These are phyloP conservation scores for Triops longicaudatus DNA, from an alignment of 1,140 invertebrate genomes.

Conservation along the genomic window DNA sequence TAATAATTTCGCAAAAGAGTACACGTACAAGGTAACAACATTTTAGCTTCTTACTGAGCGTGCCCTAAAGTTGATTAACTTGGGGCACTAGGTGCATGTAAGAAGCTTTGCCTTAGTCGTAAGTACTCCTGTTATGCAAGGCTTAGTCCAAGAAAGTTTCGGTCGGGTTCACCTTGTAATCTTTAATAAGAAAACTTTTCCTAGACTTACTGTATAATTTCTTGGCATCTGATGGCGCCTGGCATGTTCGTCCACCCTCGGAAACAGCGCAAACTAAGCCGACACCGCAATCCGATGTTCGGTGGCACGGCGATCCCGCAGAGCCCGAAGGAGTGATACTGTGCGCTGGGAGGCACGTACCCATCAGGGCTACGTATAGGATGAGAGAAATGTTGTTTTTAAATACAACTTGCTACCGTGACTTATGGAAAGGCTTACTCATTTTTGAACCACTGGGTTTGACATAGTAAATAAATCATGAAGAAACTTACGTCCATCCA, in stretches of 20 bases:
- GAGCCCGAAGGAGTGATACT: slow-evolving; percentile 47
- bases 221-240: slow-evolving; percentile 58
- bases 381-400: slow-evolving; percentile 22
- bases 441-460: too few species aligned
- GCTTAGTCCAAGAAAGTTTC: too few species aligned
- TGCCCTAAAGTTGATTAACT: too few species aligned
- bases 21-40: too few species aligned
- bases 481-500: slow-evolving; percentile 53
- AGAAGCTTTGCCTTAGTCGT: too few species aligned
- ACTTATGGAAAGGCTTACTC: neutral
- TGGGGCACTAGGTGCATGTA: too few species aligned
- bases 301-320: slow-evolving; percentile 60
- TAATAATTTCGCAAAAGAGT: too few species aligned
- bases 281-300: slow-evolving; percentile 63
- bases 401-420: neutral
- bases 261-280: slow-evolving; percentile 54
- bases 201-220: slow-evolving; percentile 63
- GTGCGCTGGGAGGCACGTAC: slow-evolving; percentile 60
- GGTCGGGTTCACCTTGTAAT: too few species aligned
- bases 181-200: neutral
- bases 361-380: slow-evolving; percentile 46
- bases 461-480: neutral
- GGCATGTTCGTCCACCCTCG: slow-evolving; percentile 53
- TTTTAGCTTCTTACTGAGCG: too few species aligned
- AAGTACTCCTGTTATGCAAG: too few species aligned